Conservation (phyloP, 2,888 invertebrate genomes). For the Brenthis hecate region DNA sequence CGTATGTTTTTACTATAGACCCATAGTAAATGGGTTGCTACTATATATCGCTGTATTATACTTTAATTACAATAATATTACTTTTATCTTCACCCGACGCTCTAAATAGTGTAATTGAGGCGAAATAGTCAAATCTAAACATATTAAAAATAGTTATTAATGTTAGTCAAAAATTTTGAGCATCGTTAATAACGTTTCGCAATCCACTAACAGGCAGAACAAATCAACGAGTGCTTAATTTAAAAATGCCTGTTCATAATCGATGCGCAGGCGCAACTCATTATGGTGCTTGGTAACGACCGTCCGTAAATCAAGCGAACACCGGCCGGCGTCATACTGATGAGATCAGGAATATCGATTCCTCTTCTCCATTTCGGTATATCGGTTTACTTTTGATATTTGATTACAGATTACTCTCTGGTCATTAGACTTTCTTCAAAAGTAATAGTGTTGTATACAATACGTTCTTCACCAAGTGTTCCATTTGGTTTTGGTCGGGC, state of each 20-base stretch:
- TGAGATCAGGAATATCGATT: constrained; percentile 63
- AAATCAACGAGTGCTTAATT: constrained; percentile 62
- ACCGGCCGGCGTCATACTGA: constrained; percentile 71
- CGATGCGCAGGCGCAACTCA: constrained; percentile 71
- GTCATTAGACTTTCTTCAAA: constrained; percentile 34
- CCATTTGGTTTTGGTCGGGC: no score
- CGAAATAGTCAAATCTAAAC: not conserved
- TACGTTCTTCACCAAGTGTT: no score
- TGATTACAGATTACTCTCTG: constrained; percentile 39
- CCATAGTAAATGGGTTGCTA: no score
- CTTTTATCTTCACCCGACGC: no score
- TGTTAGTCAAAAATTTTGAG: constrained; percentile 7
- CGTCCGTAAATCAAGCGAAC: constrained; percentile 74
- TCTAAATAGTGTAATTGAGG: not conserved
- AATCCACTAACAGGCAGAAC: constrained; percentile 39
- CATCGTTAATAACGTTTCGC: constrained; percentile 40
- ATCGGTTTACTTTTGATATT: constrained; percentile 45
- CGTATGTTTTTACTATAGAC: no score
- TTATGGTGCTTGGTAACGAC: constrained; percentile 72
- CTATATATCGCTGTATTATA: no score
- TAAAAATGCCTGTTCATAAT: constrained; percentile 66
- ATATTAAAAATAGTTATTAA: constrained; percentile 26
- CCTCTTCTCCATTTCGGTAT: constrained; percentile 47
- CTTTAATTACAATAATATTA: no score
- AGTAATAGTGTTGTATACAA: not conserved